Base-by-base conservation (phyloP, 2,113 vertebrate genomes). In the Dendrocopos noguchii region DNA sequence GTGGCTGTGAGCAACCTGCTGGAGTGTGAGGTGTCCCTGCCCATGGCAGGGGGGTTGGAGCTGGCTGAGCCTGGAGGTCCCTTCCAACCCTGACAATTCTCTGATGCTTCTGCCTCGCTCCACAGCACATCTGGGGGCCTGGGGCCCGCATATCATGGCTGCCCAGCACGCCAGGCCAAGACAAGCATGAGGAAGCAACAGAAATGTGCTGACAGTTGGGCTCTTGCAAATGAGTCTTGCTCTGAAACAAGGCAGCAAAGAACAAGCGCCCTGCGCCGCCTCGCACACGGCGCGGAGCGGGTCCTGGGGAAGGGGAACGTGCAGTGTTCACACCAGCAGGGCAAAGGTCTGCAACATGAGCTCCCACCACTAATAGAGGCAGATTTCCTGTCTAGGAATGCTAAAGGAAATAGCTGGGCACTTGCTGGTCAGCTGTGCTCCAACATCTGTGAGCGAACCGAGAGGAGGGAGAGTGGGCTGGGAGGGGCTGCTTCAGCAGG, bases 341-440 rank as follows among this genome's bases (percentile, higher is more conserved):
- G 84, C 95, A 93, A 66, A 96, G 94, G 81, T 80, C 95, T 94
- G 94, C 87, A 91, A 93, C 20, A 1, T 46, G 81, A 95, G 86
- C 80, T 65, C 66, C 59, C 67, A 15, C 10, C 12, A 5, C 80
- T 46, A 36, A 25, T 11, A 25, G 1, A 63, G 86, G 80, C 92
- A 90, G 74, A 87, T 88, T 95, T 96, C 91, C 92, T 91, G 88
- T 27, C 76, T 59, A 10, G 34, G 52, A 71, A 87, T 4, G 76
- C 66, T 75, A 15, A 71, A 90, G 77, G 83, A 93, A 88, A 76
- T 84, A 57, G 10, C 67, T 63, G 92, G 86, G 76, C 57, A 44
- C 56, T 72, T 29, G 66, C 84, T 39, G 64, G 34, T 91, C 57
- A 55, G 90, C 31, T 0, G 0, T 15, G 61, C 42, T 68, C 42